Evolutionary conservation across 2,113 vertebrate genomes (phyloP).

Genomic region (Neomonachus schauinslandi): DNA sequence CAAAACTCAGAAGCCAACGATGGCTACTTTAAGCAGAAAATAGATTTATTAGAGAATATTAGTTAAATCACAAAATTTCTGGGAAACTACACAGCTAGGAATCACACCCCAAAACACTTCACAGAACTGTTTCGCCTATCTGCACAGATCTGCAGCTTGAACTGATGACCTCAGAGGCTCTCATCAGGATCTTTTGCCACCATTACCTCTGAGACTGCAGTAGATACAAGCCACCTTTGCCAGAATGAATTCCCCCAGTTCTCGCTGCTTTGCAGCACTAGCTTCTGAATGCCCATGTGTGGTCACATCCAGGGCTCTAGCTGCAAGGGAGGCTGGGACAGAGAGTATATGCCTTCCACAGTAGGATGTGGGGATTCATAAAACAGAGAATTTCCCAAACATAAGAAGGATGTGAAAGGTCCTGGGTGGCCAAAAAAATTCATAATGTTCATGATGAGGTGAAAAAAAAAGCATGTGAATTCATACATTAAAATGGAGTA

Average conservation of each 20-base stretch:
- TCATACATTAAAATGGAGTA: background rate
- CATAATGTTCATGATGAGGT: background rate
- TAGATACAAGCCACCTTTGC: background rate
- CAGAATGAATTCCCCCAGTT: accelerated
- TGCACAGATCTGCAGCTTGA: background rate
- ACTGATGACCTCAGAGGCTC: background rate
- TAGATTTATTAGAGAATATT: background rate
- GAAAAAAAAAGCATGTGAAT: background rate
- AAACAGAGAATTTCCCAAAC: background rate
- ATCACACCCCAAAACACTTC: background rate
- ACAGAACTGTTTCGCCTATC: background rate
- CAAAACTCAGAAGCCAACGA: background rate
- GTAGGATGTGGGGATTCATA: background rate
- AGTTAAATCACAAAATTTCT: background rate
- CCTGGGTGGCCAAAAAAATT: background rate
- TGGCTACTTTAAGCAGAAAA: background rate
- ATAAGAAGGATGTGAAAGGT: background rate
- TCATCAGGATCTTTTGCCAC: background rate
- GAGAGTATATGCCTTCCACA: background rate
- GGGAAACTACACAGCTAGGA: background rate
- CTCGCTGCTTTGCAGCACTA: accelerated
- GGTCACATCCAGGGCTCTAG: background rate
- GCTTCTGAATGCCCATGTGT: background rate
- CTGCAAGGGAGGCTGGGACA: background rate
- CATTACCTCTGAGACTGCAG: background rate